Evolutionary conservation across 2,888 invertebrate species (phyloP).

Genomic region (Tanypteryx hageni): DNA sequence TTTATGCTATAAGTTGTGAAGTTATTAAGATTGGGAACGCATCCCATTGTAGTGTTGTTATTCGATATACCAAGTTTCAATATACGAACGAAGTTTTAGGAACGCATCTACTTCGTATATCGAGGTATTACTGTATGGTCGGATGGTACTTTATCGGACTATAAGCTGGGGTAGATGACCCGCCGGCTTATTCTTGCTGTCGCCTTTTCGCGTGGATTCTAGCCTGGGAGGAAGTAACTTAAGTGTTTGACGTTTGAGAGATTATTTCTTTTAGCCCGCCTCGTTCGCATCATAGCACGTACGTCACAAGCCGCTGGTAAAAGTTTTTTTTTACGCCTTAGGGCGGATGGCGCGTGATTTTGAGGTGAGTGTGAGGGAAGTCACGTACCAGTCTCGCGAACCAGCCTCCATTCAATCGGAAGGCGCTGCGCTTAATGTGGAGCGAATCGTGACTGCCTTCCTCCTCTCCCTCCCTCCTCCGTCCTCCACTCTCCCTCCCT

Average conservation of each 20-base stretch:
- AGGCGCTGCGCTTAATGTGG: not conserved
- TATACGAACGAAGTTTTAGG: no score
- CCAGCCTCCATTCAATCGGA: conserved; percentile 4
- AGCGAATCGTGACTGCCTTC: not conserved
- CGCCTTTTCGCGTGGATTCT: not conserved
- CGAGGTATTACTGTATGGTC: no score
- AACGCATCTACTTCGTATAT: no score
- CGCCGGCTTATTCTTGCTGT: not conserved
- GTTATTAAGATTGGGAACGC: no score
- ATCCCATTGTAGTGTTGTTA: no score
- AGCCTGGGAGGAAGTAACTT: not conserved
- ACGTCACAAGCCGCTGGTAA: conserved; percentile 20
- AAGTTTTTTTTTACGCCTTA: not conserved
- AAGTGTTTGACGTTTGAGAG: conserved; percentile 15
- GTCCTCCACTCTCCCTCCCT: not conserved
- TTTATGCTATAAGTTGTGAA: no score
- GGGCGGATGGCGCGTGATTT: conserved; percentile 13
- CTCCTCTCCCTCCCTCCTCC: not conserved
- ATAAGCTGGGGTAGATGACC: not conserved
- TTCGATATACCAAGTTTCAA: no score
- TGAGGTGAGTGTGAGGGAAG: conserved; percentile 18
- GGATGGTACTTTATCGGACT: not conserved
- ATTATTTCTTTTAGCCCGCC: not conserved
- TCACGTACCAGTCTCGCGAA: conserved; percentile 48
- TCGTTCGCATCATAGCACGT: not conserved